phyloP scores from a whole-genome alignment of 2,888 invertebrate genomes.

The Halictus ligatus region DNA sequence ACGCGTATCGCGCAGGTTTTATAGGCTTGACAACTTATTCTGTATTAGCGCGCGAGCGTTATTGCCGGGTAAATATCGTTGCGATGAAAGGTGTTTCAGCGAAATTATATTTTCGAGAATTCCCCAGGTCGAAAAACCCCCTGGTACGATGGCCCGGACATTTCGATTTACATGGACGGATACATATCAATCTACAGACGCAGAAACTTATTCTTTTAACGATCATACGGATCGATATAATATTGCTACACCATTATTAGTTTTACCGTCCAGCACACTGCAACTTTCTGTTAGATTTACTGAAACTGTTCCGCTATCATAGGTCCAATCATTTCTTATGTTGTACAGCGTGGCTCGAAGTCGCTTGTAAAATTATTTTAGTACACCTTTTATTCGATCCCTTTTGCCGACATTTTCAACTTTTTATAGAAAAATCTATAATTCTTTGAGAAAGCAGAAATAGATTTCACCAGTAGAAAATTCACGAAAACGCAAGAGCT shows the following conservation, averaged over 20 bases:
- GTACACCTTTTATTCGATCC: not conserved
- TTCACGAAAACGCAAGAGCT: too few species aligned
- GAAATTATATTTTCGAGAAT: not conserved
- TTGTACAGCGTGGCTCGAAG: not conserved
- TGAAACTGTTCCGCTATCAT: not conserved
- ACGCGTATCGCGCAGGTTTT: not conserved
- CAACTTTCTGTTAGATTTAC: too few species aligned
- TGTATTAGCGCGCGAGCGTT: not conserved
- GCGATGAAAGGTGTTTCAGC: not conserved
- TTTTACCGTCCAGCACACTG: too few species aligned
- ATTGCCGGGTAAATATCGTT: not conserved
- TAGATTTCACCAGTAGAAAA: too few species aligned
- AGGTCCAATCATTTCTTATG: not conserved
- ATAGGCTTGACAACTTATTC: constrained; percentile 11
- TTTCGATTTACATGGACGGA: not conserved
- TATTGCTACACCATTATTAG: not conserved
- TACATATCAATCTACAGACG: too few species aligned
- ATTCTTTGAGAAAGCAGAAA: not conserved
- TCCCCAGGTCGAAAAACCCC: not conserved
- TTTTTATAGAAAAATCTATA: not conserved
- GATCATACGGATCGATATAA: not conserved
- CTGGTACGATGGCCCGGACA: not conserved
- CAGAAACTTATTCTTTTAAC: not conserved
- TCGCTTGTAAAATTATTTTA: not conserved
- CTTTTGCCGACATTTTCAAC: not conserved